Base-by-base conservation (phyloP, 2,888 invertebrate genomes). In the Dascillus cervinus region DNA sequence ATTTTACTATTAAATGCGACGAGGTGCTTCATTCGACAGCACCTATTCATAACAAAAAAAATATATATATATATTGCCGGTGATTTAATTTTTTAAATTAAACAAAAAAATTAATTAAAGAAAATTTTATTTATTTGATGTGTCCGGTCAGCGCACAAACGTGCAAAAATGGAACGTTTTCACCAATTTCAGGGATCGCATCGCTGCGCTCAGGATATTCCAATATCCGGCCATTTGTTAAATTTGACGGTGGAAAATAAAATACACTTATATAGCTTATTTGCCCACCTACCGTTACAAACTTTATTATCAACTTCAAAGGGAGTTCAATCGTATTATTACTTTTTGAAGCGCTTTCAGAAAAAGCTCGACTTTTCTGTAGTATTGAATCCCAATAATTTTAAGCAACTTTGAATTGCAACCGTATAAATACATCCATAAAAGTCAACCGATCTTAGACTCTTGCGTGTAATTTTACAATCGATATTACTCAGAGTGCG, bases 141-240 rank as follows among this genome's bases (percentile, higher is more conserved):
- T n/a, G n/a, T n/a, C n/a, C n/a, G n/a, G n/a, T n/a, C n/a, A n/a
- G n/a, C n/a, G n/a, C n/a, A n/a, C n/a, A n/a, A n/a, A n/a, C n/a
- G n/a, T n/a, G n/a, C n/a, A n/a, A n/a, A n/a, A n/a, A n/a, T n/a
- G n/a, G n/a, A n/a, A n/a, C n/a, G n/a, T n/a, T n/a, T n/a, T n/a
- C n/a, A n/a, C n/a, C 25, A 24, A 37, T 37, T 33, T 33, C 30
- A 26, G 22, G 27, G 17, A 29, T 33, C 17, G 25, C 25, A 22
- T 6, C 17, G 24, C 21, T 26, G 23, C 26, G 22, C 17, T 32
- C 25, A 34, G 34, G 34, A 34, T 34, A 38, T 28, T 34, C 32
- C 34, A 38, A 38, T 38, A 38, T 38, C 38, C 38, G 34, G 38
- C 23, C 30, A 31, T 38, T 38, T 38, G 38, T 34, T 38, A 38